A percentile compares a stretch with the other conserved stretches of the same genome.
Evolutionary conservation across 2,888 invertebrate species (phyloP).

Genomic region (Aleiodes testaceus): DNA sequence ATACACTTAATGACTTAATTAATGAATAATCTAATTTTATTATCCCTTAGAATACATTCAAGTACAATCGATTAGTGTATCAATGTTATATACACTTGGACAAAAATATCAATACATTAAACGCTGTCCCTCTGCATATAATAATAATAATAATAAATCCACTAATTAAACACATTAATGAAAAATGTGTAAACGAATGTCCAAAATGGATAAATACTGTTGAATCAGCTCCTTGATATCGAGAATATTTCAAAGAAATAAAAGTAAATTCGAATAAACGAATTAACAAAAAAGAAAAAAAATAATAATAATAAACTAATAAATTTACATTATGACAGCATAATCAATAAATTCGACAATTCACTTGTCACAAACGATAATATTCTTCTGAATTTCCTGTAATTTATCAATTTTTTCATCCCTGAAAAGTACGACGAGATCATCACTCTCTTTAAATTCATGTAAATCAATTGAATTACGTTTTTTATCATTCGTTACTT

Average conservation of each 20-base stretch:
- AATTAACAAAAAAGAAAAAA: not conserved
- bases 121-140: not conserved
- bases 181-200: not conserved
- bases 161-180: not conserved
- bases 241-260: not conserved
- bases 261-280: not conserved
- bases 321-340: not conserved
- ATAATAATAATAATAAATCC: not conserved
- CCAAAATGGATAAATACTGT: not conserved
- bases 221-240: not conserved
- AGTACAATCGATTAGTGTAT: constrained; percentile 31
- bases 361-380: constrained; percentile 31
- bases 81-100: constrained; percentile 20
- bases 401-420: constrained; percentile 31
- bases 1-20: no score
- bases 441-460: constrained; percentile 6
- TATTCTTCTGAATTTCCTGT: constrained; percentile 27
- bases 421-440: constrained; percentile 32
- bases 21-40: constrained; percentile 19
- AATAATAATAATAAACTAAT: no score
- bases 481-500: constrained; percentile 14
- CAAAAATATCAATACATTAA: constrained; percentile 1
- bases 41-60: constrained; percentile 18
- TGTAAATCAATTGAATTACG: constrained; percentile 9
- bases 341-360: not conserved